Evolutionary conservation across 1,140 invertebrate species (phyloP).

Genomic region (Cotesia vestalis): DNA sequence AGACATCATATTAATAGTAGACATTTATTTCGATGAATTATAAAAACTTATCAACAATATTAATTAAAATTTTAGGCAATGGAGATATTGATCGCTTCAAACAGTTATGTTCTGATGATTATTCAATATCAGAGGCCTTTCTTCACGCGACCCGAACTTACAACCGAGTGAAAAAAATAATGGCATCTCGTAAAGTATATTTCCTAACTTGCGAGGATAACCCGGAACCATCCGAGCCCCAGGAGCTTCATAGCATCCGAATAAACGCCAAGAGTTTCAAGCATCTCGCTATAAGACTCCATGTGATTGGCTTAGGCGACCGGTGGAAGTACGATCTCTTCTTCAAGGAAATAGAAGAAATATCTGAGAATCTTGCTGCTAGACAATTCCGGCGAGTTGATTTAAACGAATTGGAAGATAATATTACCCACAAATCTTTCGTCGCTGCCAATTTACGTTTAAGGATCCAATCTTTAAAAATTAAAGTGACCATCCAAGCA

Average conservation of each 20-base stretch:
- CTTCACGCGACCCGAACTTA: slow-evolving; percentile 39
- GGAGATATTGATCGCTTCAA: slow-evolving; percentile 22
- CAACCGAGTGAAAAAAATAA: slow-evolving; percentile 35
- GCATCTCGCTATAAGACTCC: slow-evolving; percentile 39
- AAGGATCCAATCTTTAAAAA: slow-evolving; percentile 37
- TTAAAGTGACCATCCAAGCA: slow-evolving; percentile 41
- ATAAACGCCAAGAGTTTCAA: slow-evolving; percentile 30
- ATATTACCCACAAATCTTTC: slow-evolving; percentile 42
- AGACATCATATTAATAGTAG: not conserved
- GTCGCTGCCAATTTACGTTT: slow-evolving; percentile 36
- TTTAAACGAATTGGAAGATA: slow-evolving; percentile 41
- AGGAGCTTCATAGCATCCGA: slow-evolving; percentile 42
- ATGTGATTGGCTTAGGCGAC: slow-evolving; percentile 41
- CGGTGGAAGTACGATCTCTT: slow-evolving; percentile 44
- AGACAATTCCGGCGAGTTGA: slow-evolving; percentile 38
- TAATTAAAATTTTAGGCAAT: slow-evolving; percentile 15
- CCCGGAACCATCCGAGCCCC: slow-evolving; percentile 22
- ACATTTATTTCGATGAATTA: not conserved
- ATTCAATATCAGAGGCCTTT: slow-evolving; percentile 45
- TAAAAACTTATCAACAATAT: too few species aligned
- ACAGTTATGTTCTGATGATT: slow-evolving; percentile 19
- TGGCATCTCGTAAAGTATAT: slow-evolving; percentile 40
- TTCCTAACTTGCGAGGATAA: slow-evolving; percentile 47
- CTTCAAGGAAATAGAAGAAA: slow-evolving; percentile 49
- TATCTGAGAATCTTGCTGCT: slow-evolving; percentile 34